phyloP scores from a whole-genome alignment of 2,888 invertebrate species.

The Muschampia plurimacula region DNA sequence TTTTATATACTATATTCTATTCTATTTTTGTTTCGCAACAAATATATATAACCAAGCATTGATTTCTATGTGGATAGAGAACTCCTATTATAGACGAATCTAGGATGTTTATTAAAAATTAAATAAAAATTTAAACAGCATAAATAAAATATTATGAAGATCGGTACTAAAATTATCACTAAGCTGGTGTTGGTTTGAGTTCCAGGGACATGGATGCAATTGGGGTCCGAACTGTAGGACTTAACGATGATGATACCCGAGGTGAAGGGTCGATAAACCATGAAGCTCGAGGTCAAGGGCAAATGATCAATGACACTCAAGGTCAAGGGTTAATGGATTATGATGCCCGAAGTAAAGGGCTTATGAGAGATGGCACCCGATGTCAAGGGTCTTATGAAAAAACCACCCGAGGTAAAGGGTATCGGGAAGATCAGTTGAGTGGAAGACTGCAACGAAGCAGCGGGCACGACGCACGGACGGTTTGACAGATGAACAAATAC shows the following conservation, averaged over 20 bases:
- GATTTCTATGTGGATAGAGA: no score
- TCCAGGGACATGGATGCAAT: neutral
- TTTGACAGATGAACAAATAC: neutral
- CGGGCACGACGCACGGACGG: no score
- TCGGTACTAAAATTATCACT: neutral
- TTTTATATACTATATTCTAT: no score
- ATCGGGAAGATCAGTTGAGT: neutral
- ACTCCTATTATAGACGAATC: no score
- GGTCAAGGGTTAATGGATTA: neutral
- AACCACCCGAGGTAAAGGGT: no score
- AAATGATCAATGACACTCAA: neutral
- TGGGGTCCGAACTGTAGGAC: neutral
- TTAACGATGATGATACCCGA: neutral
- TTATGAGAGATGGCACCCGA: neutral
- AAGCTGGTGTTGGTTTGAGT: neutral
- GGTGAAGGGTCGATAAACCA: neutral
- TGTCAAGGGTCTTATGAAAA: neutral
- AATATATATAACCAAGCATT: no score
- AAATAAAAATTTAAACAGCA: no score
- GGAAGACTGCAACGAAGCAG: no score
- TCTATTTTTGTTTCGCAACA: no score
- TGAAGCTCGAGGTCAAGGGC: neutral
- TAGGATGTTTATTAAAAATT: no score
- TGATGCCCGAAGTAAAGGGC: neutral
- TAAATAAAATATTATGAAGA: no score